Percentiles rank a stretch among this genome's conserved stretches.
Conservation (phyloP, 2,113 vertebrate species). For the Bos taurus region ARS-UCD2.0 NC_037352.1:13028001-13028500, state of each 20-base stretch:
- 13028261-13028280: neutral
- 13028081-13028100: neutral
- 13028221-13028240: neutral
- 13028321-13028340: neutral
- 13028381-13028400: neutral
- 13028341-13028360: neutral
- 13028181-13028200: neutral
- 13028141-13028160: neutral
- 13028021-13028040: neutral
- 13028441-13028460: neutral
- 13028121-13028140: neutral
- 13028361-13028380: neutral
- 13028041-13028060: neutral
- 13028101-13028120: neutral
- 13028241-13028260: neutral
- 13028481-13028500: neutral
- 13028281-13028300: neutral
- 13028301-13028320: neutral
- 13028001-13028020: neutral
- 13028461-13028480: neutral
- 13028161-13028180: neutral
- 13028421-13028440: neutral
- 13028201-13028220: neutral
- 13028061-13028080: neutral
- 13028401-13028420: neutral